Conservation (phyloP, 2,888 invertebrate species). For the Notodonta dromedarius region DNA sequence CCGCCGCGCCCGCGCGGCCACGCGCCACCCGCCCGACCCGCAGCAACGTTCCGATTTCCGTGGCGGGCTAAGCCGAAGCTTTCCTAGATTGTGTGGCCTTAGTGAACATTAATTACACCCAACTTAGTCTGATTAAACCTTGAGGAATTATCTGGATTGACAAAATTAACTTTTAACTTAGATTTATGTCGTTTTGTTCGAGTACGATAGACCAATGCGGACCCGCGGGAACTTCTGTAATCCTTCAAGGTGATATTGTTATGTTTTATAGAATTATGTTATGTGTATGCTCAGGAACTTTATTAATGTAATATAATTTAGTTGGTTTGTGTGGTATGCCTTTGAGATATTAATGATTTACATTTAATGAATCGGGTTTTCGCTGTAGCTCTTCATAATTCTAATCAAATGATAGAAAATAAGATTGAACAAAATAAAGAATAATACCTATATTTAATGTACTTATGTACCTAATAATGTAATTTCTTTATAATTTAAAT, state of each 20-base stretch:
- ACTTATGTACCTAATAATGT: no score
- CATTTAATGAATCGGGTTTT: slow-evolving; percentile 14
- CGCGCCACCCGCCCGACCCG: slow-evolving; percentile 46
- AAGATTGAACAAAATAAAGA: not conserved
- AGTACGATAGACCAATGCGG: slow-evolving; percentile 26
- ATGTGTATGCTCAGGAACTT: slow-evolving; percentile 19
- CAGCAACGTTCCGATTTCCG: slow-evolving; percentile 66
- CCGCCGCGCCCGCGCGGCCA: slow-evolving; percentile 22
- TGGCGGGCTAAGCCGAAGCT: slow-evolving; percentile 76
- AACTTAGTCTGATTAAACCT: slow-evolving; percentile 84
- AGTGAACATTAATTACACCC: slow-evolving; percentile 83
- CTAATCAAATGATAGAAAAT: not conserved
- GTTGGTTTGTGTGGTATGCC: slow-evolving; percentile 5
- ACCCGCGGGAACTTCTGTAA: slow-evolving; percentile 26
- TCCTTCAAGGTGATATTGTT: slow-evolving; percentile 26
- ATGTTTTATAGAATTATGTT: slow-evolving; percentile 25
- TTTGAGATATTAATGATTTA: slow-evolving; percentile 11
- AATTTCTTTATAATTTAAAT: no score
- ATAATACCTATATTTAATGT: not conserved
- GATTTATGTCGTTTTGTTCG: slow-evolving; percentile 71
- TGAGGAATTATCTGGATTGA: slow-evolving; percentile 84
- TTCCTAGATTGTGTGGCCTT: slow-evolving; percentile 82
- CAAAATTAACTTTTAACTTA: slow-evolving; percentile 84
- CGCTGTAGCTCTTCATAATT: slow-evolving; percentile 6
- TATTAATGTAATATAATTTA: slow-evolving; percentile 20